Evolutionary conservation across 2,888 invertebrate species (phyloP), one percentile per base, ranked within the genome.

Genomic region (Linnaemya vulpina): DNA sequence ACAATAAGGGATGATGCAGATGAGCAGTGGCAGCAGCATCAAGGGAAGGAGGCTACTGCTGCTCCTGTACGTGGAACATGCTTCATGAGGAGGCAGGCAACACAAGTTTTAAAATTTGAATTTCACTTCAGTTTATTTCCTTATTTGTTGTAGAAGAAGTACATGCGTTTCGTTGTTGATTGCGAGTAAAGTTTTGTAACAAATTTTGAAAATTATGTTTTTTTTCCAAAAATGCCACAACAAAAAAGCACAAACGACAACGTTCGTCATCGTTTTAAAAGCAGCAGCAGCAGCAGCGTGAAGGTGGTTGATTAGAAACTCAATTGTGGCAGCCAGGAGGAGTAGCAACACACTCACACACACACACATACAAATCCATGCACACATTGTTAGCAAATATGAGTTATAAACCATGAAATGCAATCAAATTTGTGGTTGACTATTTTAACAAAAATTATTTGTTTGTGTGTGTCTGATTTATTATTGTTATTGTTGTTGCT

Each of bases 401-500:
- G 86, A 86, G 81, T 89, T 88, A 90, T 89, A 89, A 83, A 90
- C 91, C 91, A 90, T 91, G 89, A 91, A 91, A 91, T 91, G 91
- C 91, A 91, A 91, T 91, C 91, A 91, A 91, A 91, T 91, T 91
- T 91, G 91, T 87, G 91, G 91, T 91, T 91, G 90, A 90, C 91
- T 90, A 90, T 86, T 82, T 89, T 89, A 88, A 89, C 90, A 91
- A 90, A 90, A 89, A 89, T 88, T 88, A 88, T 53, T 55, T 89
- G 88, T 60, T 51, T 55, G 65, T 55, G 46, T 65, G 71, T n/a
- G 55, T 49, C 43, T 51, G 73, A 74, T 74, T 78, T 53, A 49
- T 79, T 79, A 5, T 78, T 53, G 38, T 79, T 79, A 8, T 77
- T 58, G n/a, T 49, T 55, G 40, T 38, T 40, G 25, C 51, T 35